Conservation (phyloP, 2,888 invertebrate species). For the Ptilodon capucinus region DNA sequence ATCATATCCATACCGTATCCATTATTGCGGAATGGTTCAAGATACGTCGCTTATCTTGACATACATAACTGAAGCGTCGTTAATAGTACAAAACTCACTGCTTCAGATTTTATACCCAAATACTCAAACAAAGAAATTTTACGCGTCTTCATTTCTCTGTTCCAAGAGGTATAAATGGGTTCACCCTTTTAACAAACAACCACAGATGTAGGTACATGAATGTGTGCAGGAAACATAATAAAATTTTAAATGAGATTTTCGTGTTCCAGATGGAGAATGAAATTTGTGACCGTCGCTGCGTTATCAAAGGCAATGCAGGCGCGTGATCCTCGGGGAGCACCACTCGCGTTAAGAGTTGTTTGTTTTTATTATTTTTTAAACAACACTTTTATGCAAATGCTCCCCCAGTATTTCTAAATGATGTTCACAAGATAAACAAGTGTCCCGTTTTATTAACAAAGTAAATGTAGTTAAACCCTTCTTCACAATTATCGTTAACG, state of each 20-base stretch:
- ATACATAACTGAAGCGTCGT: too few relatives aligned
- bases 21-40: too few relatives aligned
- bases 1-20: too few relatives aligned
- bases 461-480: not conserved
- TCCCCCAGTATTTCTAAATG: not conserved
- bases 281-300: not conserved
- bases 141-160: too few relatives aligned
- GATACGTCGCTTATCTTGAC: too few relatives aligned
- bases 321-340: not conserved
- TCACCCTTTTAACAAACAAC: too few relatives aligned
- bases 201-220: not conserved
- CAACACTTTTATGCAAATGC: not conserved
- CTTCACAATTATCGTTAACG: not conserved
- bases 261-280: not conserved
- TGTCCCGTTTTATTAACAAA: not conserved
- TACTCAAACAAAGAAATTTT: too few relatives aligned
- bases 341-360: not conserved
- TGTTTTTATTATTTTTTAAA: constrained; percentile 1
- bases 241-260: not conserved
- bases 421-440: not conserved
- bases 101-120: too few relatives aligned
- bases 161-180: too few relatives aligned
- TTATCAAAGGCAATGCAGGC: constrained; percentile 3
- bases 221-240: not conserved
- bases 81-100: too few relatives aligned